Evolutionary conservation across 1,140 invertebrate genomes (phyloP).

Genomic region (Heliconius congener): DNA sequence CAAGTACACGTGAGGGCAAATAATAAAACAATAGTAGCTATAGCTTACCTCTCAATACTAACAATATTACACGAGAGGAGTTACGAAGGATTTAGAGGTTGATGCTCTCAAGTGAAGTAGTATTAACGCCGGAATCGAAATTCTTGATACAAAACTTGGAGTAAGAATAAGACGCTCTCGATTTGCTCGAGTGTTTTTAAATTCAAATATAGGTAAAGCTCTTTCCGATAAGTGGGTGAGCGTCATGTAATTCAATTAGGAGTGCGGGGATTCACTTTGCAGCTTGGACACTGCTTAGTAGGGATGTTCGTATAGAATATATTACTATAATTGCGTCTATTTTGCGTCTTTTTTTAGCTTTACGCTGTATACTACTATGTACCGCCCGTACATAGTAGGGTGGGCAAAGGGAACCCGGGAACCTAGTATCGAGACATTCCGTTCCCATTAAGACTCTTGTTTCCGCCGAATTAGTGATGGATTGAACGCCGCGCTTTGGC

Average conservation of each 20-base stretch:
- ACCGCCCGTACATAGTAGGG: too few species aligned
- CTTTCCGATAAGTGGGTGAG: slow-evolving; percentile 28
- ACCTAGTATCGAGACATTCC: too few species aligned
- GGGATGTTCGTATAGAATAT: neutral
- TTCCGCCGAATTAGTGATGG: too few species aligned
- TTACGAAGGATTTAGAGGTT: slow-evolving; percentile 23
- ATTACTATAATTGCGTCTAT: neutral
- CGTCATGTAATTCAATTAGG: slow-evolving; percentile 26
- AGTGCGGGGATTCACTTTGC: neutral
- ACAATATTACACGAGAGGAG: slow-evolving; percentile 20
- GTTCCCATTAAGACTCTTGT: too few species aligned
- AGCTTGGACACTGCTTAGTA: neutral
- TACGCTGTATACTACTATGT: too few species aligned
- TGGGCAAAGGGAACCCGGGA: too few species aligned
- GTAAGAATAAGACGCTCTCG: slow-evolving; percentile 18
- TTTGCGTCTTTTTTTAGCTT: neutral
- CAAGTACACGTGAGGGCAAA: neutral
- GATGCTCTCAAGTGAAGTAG: slow-evolving; percentile 26
- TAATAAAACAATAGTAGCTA: slow-evolving; percentile 15
- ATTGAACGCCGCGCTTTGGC: too few species aligned
- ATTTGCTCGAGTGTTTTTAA: slow-evolving; percentile 28
- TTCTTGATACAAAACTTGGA: slow-evolving; percentile 6
- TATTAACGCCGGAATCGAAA: neutral
- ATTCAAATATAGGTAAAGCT: slow-evolving; percentile 29
- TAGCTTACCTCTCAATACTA: slow-evolving; percentile 6